Base-by-base conservation (phyloP, 1,140 invertebrate genomes). In the Agraylea sexmaculata region DNA sequence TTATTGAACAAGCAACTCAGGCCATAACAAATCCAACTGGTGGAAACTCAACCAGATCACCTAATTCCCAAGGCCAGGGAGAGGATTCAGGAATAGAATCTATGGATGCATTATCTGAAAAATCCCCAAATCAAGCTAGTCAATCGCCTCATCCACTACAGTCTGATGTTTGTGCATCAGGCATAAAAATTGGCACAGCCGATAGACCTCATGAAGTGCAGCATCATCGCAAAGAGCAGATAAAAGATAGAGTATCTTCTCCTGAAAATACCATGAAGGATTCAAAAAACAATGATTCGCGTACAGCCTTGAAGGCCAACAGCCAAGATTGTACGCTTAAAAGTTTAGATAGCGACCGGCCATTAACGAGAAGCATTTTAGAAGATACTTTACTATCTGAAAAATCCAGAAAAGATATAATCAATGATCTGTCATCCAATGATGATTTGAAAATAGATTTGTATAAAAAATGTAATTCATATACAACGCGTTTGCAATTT, bases 51-150 rank as follows among this genome's bases (percentile, higher is more conserved):
- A 58, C 53, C 35, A 53, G 70, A 46, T 65, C 73, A 33, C 70
- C 71, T 11, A 64, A 61, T 39, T 70, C 68, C 34, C 62, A 66
- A 37, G 68, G 66, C 16, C 73, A 75, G 43, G 86, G 86, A 15
- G 87, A 92, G 58, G 87, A 91, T 61, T 89, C 86, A 27, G 87
- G 87, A 2, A 90, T 92, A 13, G 87, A 92, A 56, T 89, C 85
- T 4, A 89, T 90, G 87, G 87, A 92, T 55, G 87, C 87, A 2
- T 58, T 90, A 3, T 89, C 86, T 16, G 87, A 92, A 53, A 92
- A 92, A 56, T 88, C 84, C 46, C 87, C 87, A 2, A 87, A 89
- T 57, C 86, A 90, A 56, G 79, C 74, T 20, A 70, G 70, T 38
- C 72, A 74, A 49, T 76, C 73, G 19, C 71, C 70, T 6, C 44